Base-by-base conservation (phyloP, 1,140 invertebrate species). In the Lepidostoma basale region DNA sequence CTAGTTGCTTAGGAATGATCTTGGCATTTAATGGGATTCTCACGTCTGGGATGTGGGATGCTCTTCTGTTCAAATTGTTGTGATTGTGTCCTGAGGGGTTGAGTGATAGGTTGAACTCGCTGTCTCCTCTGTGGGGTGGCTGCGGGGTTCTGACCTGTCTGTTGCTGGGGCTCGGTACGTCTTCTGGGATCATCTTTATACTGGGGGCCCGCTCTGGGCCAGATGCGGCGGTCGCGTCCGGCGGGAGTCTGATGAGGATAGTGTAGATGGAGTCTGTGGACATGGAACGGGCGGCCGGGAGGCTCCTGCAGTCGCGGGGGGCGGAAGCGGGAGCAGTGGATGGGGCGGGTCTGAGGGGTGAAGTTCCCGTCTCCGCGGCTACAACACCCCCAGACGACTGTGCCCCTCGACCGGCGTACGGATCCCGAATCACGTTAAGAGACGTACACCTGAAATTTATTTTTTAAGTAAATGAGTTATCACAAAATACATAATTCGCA, bases 121-220 rank as follows among this genome's bases (percentile, higher is more conserved):
- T 83, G 74, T 83, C 81, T 10, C 81, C 82, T 74, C 82, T 77
- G 3, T 77, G 75, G 4, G 80, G 78, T 10, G 79, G 80, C 28
- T 72, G 67, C 18, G 70, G 70, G n/a, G 65, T 73, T 8, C 56
- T 65, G 18, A 42, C 36, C 49, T 78, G 68, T 25, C 78, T 81
- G 2, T 42, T 28, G 2, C 23, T 25, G 63, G 78, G 72, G 74
- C 81, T 77, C 14, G 77, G 67, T n/a, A 81, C 80, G 76, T 90
- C 88, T 73, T 92, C 91, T 42, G 92, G 88, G 74, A 93, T 93
- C 92, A 95, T 94, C 76, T 92, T 93, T 76, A 95, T 94, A 42
- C 90, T 93, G 20, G 92, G 88, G 14, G 80, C 83, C 60, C 80
- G 79, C 66, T 80, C 85, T 73, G 75, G 80, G 70, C 76, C 83